These are phyloP conservation scores for Alviniconcha strummeri DNA, from an alignment of 2,888 invertebrate genomes.

Conservation along the genomic window DNA sequence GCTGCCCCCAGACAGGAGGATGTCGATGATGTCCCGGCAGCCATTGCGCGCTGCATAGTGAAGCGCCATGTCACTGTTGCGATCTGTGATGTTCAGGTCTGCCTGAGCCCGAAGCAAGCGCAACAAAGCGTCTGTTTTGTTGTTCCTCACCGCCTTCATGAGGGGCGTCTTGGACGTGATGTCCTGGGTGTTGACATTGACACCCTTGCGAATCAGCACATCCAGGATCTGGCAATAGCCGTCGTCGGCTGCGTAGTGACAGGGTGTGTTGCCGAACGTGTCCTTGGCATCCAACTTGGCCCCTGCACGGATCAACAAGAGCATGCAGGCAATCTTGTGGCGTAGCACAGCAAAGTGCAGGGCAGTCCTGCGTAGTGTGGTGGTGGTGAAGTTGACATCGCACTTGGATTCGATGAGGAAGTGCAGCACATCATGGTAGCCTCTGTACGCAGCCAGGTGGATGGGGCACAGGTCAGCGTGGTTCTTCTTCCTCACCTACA, in stretches of 20 bases:
- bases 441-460: slow-evolving; percentile 71
- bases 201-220: slow-evolving; percentile 67
- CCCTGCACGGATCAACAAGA: slow-evolving; percentile 69
- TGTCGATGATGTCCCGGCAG: slow-evolving; percentile 68
- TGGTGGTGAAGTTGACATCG: slow-evolving; percentile 71
- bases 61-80: slow-evolving; percentile 72
- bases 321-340: slow-evolving; percentile 72
- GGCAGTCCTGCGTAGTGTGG: slow-evolving; percentile 70
- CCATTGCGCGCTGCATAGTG: slow-evolving; percentile 72
- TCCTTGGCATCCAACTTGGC: slow-evolving; percentile 71
- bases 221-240: slow-evolving; percentile 71
- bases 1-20: slow-evolving; percentile 68
- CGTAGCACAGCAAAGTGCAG: slow-evolving; percentile 73
- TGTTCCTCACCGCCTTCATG: slow-evolving; percentile 73
- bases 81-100: slow-evolving; percentile 70
- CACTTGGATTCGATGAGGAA: slow-evolving; percentile 70
- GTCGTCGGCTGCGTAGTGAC: slow-evolving; percentile 73
- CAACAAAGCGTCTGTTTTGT: slow-evolving; percentile 70
- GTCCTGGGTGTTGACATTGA: slow-evolving; percentile 71
- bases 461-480: slow-evolving; percentile 72
- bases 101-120: slow-evolving; percentile 66
- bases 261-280: slow-evolving; percentile 72
- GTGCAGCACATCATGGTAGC: slow-evolving; percentile 71
- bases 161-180: slow-evolving; percentile 73
- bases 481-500: slow-evolving; percentile 71